Conservation (phyloP, 2,888 invertebrate species). For the Drosophila neoperkinsi region DNA sequence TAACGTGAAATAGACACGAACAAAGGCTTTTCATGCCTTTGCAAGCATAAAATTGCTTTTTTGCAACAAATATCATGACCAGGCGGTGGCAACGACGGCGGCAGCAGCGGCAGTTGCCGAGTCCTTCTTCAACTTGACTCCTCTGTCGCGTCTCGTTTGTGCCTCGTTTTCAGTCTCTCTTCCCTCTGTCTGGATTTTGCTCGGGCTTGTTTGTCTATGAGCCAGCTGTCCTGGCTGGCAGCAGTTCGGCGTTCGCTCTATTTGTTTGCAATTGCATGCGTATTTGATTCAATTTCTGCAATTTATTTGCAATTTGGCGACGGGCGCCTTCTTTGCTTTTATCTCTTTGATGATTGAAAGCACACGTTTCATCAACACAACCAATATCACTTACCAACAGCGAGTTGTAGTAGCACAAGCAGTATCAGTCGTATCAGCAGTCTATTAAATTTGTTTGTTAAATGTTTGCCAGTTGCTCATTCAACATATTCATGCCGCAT, state of each 20-base stretch:
- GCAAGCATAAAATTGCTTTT: constrained; percentile 82
- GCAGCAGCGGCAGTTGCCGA: constrained; percentile 21
- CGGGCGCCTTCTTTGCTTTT: constrained; percentile 65
- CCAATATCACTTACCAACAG: constrained; percentile 40
- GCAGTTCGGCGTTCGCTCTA: constrained; percentile 48
- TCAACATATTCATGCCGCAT: constrained; percentile 50
- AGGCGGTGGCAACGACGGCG: constrained; percentile 24
- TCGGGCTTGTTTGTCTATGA: constrained; percentile 57
- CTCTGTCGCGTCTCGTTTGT: neutral
- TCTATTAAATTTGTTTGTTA: constrained; percentile 68
- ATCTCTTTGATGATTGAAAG: constrained; percentile 80
- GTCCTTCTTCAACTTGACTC: constrained; percentile 27
- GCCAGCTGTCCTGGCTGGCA: constrained; percentile 27
- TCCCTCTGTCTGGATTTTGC: constrained; percentile 20
- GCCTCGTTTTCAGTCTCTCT: constrained; percentile 10
- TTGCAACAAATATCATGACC: constrained; percentile 78
- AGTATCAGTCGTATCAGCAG: constrained; percentile 14
- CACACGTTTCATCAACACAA: constrained; percentile 66
- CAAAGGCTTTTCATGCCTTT: constrained; percentile 82
- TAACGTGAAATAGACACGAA: constrained; percentile 83
- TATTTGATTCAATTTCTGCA: constrained; percentile 84
- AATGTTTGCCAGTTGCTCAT: constrained; percentile 35
- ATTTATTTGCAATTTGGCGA: constrained; percentile 83
- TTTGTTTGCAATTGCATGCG: constrained; percentile 81
- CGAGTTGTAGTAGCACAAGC: constrained; percentile 6